Evolutionary conservation across 2,797 vertebrate genomes (phyloP).

Genomic region (Leptoclinus maculatus): DNA sequence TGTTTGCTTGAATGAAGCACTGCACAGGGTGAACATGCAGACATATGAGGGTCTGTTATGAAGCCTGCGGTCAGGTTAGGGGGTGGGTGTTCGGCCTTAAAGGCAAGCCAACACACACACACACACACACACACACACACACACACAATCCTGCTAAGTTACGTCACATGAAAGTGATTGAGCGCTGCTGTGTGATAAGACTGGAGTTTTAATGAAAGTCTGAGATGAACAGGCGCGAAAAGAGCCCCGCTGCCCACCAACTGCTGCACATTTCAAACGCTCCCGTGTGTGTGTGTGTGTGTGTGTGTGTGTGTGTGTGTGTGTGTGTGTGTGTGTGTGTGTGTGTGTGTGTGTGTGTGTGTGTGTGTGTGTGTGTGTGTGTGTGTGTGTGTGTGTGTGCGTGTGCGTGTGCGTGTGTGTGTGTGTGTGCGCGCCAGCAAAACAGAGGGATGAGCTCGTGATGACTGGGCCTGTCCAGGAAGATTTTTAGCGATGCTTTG

Average conservation of each 20-base stretch:
- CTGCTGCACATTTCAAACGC: conserved; percentile 53
- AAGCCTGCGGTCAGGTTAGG: conserved; percentile 12
- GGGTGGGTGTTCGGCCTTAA: neutral
- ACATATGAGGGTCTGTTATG: conserved; percentile 4
- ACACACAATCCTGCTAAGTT: conserved; percentile 44
- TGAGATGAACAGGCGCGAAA: conserved; percentile 77
- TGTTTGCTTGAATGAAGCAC: neutral
- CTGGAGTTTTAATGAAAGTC: conserved; percentile 74
- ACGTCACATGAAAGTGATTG: conserved; percentile 68
- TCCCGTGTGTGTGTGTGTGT: conserved; percentile 19
- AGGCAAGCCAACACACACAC: conserved; percentile 6
- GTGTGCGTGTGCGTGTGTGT: conserved; percentile 23
- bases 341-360: conserved; percentile 23
- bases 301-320: conserved; percentile 24
- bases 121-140: conserved; percentile 18
- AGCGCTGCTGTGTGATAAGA: conserved; percentile 70
- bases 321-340: conserved; percentile 29
- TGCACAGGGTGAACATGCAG: conserved; percentile 17
- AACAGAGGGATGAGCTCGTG: conserved; percentile 68
- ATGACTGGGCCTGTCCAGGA: conserved; percentile 54
- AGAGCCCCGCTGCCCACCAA: conserved; percentile 64
- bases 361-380: conserved; percentile 14
- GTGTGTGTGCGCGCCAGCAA: conserved; percentile 16
- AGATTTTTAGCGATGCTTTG: conserved; percentile 45
- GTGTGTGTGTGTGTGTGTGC: conserved; percentile 29